These are phyloP conservation scores for Pseudopleuronectes americanus DNA, from an alignment of 2,797 vertebrate species.

Conservation along the genomic window DNA sequence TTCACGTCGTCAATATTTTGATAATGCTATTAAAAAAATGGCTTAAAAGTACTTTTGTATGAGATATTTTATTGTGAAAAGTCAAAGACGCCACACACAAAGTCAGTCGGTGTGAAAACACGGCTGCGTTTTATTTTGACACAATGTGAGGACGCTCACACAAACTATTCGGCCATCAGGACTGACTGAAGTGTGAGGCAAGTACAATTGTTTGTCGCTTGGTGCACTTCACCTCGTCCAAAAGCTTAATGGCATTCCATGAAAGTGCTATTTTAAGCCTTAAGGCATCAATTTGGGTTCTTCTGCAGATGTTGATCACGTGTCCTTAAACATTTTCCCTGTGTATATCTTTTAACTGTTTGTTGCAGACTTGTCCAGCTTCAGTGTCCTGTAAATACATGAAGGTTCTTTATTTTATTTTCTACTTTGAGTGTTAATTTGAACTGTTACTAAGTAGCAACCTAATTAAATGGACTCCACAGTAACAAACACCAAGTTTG, in stretches of 20 bases:
- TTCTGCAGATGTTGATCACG: not conserved
- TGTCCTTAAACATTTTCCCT: not conserved
- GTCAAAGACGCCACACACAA: constrained; percentile 14
- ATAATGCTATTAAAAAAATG: constrained; percentile 59
- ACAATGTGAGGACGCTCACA: constrained; percentile 12
- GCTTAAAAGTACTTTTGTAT: constrained; percentile 65
- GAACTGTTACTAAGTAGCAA: not conserved
- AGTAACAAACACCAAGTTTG: constrained; percentile 13
- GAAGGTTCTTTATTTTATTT: constrained; percentile 4
- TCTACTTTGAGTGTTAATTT: not conserved
- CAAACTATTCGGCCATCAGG: constrained; percentile 7
- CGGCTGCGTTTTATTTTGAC: constrained; percentile 50
- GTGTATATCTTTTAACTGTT: constrained; percentile 7
- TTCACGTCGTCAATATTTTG: constrained; percentile 64
- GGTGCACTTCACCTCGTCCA: constrained; percentile 5
- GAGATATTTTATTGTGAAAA: constrained; percentile 58
- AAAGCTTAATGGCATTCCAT: not conserved
- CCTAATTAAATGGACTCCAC: constrained; percentile 8
- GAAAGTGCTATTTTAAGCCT: not conserved
- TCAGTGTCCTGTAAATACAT: constrained; percentile 20
- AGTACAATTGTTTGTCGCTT: not conserved
- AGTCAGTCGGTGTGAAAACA: constrained; percentile 41
- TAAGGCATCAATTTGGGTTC: not conserved
- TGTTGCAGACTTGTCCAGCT: not conserved
- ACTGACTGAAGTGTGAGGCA: constrained; percentile 11